A percentile compares a stretch with the other conserved stretches of the same genome.
Evolutionary conservation across 2,113 vertebrate genomes (phyloP).

Genomic region (Aspidoscelis tigris): DNA sequence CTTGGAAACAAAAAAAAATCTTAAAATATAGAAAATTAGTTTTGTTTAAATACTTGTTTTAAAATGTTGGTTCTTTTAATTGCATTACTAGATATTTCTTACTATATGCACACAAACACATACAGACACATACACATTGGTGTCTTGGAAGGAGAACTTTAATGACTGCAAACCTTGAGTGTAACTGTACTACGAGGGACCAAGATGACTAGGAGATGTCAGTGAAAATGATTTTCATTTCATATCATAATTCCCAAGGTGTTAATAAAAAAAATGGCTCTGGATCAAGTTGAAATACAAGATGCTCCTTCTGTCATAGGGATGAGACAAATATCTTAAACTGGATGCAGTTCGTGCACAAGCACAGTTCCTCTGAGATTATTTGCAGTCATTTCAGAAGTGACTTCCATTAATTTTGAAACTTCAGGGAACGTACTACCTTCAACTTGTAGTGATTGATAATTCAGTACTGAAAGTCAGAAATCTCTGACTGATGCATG

Average conservation of each 20-base stretch:
- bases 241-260: not conserved
- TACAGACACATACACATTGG: not conserved
- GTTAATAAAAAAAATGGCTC: slow-evolving; percentile 1
- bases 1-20: not conserved
- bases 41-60: not conserved
- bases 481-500: slow-evolving; percentile 32
- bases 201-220: not conserved
- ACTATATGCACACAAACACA: not conserved
- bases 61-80: not conserved
- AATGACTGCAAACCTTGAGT: not conserved
- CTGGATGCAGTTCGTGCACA: not conserved
- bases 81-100: not conserved
- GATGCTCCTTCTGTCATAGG: slow-evolving; percentile 1
- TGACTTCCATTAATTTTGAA: slow-evolving; percentile 26
- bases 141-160: not conserved
- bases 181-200: not conserved
- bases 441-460: slow-evolving; percentile 1
- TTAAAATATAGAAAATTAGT: not conserved
- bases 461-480: slow-evolving; percentile 11
- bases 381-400: slow-evolving; percentile 6
- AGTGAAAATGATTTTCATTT: slow-evolving; percentile 7
- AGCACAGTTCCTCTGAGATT: not conserved
- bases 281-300: slow-evolving; percentile 21
- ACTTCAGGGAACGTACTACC: slow-evolving; percentile 2
- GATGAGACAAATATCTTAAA: slow-evolving; percentile 5